A percentile compares a stretch with the other conserved stretches of the same genome.
phyloP scores from a whole-genome alignment of 35 echinoderm and acorn worm species.

The Antedon bifida region DNA sequence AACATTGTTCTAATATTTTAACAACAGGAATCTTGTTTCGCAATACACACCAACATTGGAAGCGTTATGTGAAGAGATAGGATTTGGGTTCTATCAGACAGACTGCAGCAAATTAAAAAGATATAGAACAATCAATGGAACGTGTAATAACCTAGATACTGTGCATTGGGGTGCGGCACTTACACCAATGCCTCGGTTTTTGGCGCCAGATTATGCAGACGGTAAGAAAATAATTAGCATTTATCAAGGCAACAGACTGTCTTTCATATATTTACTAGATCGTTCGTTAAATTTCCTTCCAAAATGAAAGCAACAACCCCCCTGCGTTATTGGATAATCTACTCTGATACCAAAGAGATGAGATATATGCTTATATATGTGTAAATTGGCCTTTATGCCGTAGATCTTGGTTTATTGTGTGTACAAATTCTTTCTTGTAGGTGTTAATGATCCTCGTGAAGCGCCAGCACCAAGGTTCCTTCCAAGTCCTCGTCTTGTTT shows the following conservation, averaged over 20 bases:
- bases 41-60: not conserved
- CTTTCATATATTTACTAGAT: too few relatives aligned
- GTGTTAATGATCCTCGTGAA: not conserved
- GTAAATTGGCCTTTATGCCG: too few relatives aligned
- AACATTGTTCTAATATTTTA: too few relatives aligned
- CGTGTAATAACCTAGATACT: not conserved
- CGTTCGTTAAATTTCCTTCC: too few relatives aligned
- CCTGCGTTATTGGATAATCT: too few relatives aligned
- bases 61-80: not conserved
- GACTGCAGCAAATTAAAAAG: not conserved
- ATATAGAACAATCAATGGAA: not conserved
- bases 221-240: not conserved
- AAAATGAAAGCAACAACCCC: too few relatives aligned
- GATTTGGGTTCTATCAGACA: not conserved
- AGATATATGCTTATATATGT: too few relatives aligned
- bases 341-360: too few relatives aligned
- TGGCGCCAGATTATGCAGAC: not conserved
- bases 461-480: not conserved
- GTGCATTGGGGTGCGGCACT: not conserved
- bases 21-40: not conserved
- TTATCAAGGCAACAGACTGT: not conserved
- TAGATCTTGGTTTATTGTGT: too few relatives aligned
- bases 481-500: slow-evolving; percentile 22
- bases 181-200: not conserved
- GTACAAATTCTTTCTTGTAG: not conserved